A percentile compares a stretch with the other conserved stretches of the same genome.
phyloP scores from a whole-genome alignment of 2,888 invertebrate species.

The Idaea aversata region DNA sequence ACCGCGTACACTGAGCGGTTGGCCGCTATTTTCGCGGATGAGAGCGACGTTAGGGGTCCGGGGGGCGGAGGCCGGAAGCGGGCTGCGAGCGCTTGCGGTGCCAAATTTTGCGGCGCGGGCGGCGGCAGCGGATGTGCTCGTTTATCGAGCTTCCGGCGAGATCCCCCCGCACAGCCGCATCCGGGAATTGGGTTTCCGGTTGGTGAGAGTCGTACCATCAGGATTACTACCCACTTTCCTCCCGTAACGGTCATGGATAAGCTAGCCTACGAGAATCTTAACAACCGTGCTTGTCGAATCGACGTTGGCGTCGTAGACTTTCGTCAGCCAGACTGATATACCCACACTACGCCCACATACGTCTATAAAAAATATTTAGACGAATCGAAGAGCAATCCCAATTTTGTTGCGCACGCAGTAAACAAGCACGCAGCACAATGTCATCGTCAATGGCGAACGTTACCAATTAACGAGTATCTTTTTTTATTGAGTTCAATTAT shows the following conservation, averaged over 20 bases:
- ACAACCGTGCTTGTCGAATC: slow-evolving; percentile 5
- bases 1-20: slow-evolving; percentile 82
- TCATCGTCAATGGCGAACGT: slow-evolving; percentile 1
- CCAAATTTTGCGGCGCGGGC: slow-evolving; percentile 80
- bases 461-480: background rate
- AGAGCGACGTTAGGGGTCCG: slow-evolving; percentile 66
- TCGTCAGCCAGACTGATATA: background rate
- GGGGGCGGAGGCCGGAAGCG: slow-evolving; percentile 77
- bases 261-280: background rate
- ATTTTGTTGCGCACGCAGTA: background rate
- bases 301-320: slow-evolving; percentile 5
- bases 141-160: slow-evolving; percentile 79
- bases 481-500: background rate
- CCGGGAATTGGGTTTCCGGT: slow-evolving; percentile 80
- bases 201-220: slow-evolving; percentile 70
- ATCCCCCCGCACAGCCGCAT: slow-evolving; percentile 78
- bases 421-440: background rate
- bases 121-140: slow-evolving; percentile 79
- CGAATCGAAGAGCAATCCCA: slow-evolving; percentile 7
- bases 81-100: slow-evolving; percentile 76
- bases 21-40: slow-evolving; percentile 79
- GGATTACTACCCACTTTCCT: slow-evolving; percentile 73
- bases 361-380: slow-evolving; percentile 2
- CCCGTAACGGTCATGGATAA: slow-evolving; percentile 49
- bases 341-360: slow-evolving; percentile 5